Evolutionary conservation across 2,888 invertebrate species (phyloP).

Genomic region (Melanargia galathea): DNA sequence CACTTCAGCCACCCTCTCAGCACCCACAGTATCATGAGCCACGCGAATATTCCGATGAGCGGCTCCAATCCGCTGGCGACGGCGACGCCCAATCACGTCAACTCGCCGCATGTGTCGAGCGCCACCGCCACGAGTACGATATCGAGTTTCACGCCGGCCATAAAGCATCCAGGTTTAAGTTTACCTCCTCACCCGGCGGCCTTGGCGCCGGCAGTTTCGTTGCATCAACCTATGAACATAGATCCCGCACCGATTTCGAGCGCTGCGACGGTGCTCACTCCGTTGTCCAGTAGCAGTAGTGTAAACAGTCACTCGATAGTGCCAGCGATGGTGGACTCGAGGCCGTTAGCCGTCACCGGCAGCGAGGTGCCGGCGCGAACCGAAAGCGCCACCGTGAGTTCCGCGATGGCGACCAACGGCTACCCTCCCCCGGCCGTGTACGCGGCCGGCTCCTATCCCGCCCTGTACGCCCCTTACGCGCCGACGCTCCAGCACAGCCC

Average conservation of each 20-base stretch:
- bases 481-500: conserved; percentile 87
- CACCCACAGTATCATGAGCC: conserved; percentile 70
- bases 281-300: conserved; percentile 52
- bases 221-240: conserved; percentile 57
- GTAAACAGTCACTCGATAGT: conserved; percentile 65
- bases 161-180: conserved; percentile 66
- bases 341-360: conserved; percentile 49
- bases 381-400: conserved; percentile 74
- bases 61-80: conserved; percentile 56
- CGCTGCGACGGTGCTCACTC: conserved; percentile 55
- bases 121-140: conserved; percentile 60
- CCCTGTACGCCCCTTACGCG: conserved; percentile 91
- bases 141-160: conserved; percentile 62
- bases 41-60: conserved; percentile 59
- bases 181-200: conserved; percentile 55
- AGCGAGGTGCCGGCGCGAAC: conserved; percentile 77
- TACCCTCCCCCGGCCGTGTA: conserved; percentile 88
- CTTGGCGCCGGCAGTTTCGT: conserved; percentile 53
- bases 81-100: conserved; percentile 61
- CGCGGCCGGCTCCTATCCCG: conserved; percentile 81
- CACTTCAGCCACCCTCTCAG: conserved; percentile 63
- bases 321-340: conserved; percentile 65
- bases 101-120: conserved; percentile 56
- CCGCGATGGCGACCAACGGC: conserved; percentile 85
- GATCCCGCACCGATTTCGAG: conserved; percentile 56